Conservation (phyloP, 2,113 vertebrate genomes). For the Addax nasomaculatus region DNA sequence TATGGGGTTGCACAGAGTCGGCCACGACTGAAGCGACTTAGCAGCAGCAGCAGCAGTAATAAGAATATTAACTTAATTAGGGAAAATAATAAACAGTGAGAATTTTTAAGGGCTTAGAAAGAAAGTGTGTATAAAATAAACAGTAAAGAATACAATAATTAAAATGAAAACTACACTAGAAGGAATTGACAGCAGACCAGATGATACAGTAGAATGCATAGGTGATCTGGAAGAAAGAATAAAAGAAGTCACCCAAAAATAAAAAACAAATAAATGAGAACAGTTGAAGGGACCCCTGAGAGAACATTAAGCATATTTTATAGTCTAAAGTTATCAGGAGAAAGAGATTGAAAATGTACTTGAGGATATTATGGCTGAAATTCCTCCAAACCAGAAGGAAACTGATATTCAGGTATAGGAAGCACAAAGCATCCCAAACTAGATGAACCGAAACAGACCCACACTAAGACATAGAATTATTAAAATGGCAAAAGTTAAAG, state of each 20-base stretch:
- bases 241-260: background rate
- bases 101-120: background rate
- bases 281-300: background rate
- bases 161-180: background rate
- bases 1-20: too few species aligned
- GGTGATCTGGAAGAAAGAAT: background rate
- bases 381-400: background rate
- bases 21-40: too few species aligned
- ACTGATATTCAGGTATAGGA: background rate
- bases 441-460: background rate
- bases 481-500: background rate
- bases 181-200: background rate
- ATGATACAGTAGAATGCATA: background rate
- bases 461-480: background rate
- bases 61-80: background rate
- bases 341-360: background rate
- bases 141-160: background rate
- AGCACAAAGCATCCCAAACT: background rate
- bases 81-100: background rate
- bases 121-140: background rate
- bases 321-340: background rate
- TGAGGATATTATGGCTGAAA: background rate
- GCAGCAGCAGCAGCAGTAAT: background rate
- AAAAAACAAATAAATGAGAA: background rate
- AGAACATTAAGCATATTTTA: background rate